Conservation (phyloP, 2,797 vertebrate species). For the Lepus townsendii region DNA sequence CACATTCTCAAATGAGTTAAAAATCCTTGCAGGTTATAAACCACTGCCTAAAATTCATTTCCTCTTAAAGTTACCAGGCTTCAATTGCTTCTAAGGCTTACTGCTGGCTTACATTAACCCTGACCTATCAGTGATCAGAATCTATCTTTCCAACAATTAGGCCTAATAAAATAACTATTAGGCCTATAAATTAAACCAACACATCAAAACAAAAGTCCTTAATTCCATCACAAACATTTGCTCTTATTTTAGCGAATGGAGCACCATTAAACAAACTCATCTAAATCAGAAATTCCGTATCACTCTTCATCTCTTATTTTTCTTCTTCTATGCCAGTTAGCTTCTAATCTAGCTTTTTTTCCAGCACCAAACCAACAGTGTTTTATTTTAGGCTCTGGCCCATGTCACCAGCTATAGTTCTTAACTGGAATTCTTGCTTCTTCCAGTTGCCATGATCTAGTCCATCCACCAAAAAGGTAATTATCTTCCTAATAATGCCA, state of each 20-base stretch:
- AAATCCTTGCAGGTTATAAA: background rate
- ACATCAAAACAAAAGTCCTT: background rate
- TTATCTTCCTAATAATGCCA: background rate
- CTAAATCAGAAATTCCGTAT: constrained; percentile 23
- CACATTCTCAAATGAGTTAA: background rate
- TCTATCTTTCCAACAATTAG: background rate
- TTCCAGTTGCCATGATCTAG: background rate
- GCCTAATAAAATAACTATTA: background rate
- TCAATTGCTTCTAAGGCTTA: background rate
- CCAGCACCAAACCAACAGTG: background rate
- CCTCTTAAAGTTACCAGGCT: background rate
- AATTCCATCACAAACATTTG: background rate
- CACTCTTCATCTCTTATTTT: background rate
- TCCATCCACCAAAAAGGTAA: constrained; percentile 13
- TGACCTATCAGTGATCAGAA: constrained; percentile 21
- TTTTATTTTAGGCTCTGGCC: constrained; percentile 48
- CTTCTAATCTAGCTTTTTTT: constrained; percentile 34
- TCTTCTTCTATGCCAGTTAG: background rate
- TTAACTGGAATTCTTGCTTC: background rate
- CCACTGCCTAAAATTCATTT: background rate
- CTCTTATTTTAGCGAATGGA: background rate
- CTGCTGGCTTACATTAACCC: background rate
- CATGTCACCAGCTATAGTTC: background rate
- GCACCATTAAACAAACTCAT: background rate
- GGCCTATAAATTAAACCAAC: constrained; percentile 14